A percentile compares a stretch with the other conserved stretches of the same genome.
Conservation (phyloP, 2,888 invertebrate genomes). For the Carterocephalus palaemon region DNA sequence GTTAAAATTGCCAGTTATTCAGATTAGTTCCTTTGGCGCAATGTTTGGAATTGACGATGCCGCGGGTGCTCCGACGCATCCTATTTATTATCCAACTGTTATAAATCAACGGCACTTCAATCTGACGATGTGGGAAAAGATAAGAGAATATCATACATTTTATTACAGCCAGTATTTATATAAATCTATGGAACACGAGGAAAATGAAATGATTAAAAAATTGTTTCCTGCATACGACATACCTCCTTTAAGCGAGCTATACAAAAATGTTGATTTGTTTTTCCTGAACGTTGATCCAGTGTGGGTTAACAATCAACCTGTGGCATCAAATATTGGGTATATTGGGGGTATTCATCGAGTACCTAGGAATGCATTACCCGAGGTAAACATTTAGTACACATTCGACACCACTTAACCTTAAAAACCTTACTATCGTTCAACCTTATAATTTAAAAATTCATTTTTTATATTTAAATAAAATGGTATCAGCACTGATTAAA, state of each 20-base stretch:
- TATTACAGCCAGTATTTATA: conserved; percentile 12
- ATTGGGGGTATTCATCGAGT: conserved; percentile 42
- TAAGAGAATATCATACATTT: conserved; percentile 30
- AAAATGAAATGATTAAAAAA: not conserved
- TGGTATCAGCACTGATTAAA: too few species aligned
- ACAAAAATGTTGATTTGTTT: conserved; percentile 40
- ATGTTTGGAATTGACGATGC: conserved; percentile 26
- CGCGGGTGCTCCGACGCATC: conserved; percentile 35
- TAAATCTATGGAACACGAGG: not conserved
- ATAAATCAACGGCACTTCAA: conserved; percentile 34
- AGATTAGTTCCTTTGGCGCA: conserved; percentile 41
- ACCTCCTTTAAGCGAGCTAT: conserved; percentile 35
- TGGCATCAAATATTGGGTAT: conserved; percentile 41
- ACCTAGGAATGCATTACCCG: conserved; percentile 35
- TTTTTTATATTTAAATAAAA: too few species aligned
- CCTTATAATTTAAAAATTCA: too few species aligned
- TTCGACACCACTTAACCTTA: too few species aligned
- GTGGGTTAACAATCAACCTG: conserved; percentile 41
- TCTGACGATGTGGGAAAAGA: conserved; percentile 38
- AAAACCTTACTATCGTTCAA: too few species aligned
- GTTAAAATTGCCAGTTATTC: conserved; percentile 40
- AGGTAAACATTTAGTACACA: too few species aligned
- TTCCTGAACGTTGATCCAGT: conserved; percentile 41
- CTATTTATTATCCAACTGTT: conserved; percentile 32
- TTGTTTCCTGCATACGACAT: conserved; percentile 28